phyloP scores from a whole-genome alignment of 2,113 vertebrate genomes.

The Monarcha castaneiventris region DNA sequence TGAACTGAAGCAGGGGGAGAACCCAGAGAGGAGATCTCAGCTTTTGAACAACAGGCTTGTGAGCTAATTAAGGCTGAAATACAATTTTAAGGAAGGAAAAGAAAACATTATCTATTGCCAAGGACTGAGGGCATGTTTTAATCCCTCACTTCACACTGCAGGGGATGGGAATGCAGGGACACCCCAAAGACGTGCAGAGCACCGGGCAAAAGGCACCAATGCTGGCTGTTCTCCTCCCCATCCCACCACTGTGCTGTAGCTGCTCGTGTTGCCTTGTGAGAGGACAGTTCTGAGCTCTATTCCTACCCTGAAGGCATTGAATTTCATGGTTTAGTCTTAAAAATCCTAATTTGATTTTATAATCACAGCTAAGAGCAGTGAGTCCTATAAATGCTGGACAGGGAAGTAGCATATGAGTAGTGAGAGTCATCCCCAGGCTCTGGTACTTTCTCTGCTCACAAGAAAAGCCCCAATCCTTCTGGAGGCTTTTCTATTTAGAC shows the following conservation, averaged over 20 bases:
- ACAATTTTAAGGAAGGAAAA: slow-evolving; percentile 2
- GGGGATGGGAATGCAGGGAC: neutral
- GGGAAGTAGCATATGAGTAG: neutral
- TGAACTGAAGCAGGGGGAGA: slow-evolving; percentile 17
- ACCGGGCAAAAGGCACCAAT: neutral
- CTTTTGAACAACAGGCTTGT: slow-evolving; percentile 9
- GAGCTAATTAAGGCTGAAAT: slow-evolving; percentile 25
- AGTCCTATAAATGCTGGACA: neutral
- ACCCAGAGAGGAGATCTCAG: slow-evolving; percentile 11
- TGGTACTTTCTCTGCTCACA: neutral
- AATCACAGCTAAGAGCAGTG: neutral
- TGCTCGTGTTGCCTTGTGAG: neutral
- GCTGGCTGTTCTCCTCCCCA: neutral
- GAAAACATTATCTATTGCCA: neutral
- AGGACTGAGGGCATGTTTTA: neutral
- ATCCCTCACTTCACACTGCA: neutral
- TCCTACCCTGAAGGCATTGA: neutral
- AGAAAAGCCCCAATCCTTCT: neutral
- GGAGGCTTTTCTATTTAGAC: neutral
- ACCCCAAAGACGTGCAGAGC: neutral
- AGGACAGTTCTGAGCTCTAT: neutral
- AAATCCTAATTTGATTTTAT: neutral
- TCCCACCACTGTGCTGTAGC: neutral
- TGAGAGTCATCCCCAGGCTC: neutral
- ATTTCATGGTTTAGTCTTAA: neutral